Conservation (phyloP, 2,113 vertebrate species). For the Asarcornis scutulata region DNA sequence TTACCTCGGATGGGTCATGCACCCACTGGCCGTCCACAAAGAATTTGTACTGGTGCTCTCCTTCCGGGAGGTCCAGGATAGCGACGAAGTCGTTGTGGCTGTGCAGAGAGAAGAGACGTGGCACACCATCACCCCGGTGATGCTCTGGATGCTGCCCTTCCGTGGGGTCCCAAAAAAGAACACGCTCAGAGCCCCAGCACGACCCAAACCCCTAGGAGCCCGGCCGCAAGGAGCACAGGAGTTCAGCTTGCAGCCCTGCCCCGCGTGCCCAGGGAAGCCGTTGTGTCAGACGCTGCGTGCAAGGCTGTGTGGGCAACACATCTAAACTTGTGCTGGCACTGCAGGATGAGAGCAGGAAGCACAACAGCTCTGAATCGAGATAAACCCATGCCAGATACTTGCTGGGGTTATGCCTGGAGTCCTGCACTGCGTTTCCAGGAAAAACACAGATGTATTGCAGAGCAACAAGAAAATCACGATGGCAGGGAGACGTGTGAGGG, state of each 20-base stretch:
- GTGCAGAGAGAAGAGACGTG: constrained; percentile 8
- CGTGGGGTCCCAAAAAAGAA: not conserved
- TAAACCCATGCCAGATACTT: not conserved
- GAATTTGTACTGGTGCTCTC: constrained; percentile 98
- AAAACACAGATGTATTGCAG: not conserved
- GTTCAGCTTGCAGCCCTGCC: not conserved
- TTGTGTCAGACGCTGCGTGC: fast-evolving
- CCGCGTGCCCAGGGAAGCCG: fast-evolving
- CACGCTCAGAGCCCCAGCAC: not conserved
- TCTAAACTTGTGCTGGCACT: not conserved
- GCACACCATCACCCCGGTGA: not conserved
- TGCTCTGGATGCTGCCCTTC: not conserved
- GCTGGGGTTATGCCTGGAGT: not conserved
- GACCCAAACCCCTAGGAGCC: not conserved
- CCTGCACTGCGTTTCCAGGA: not conserved
- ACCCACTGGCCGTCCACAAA: constrained; percentile 99
- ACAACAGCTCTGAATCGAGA: not conserved
- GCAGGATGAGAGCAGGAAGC: not conserved
- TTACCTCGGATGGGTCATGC: constrained; percentile 94
- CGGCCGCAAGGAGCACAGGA: not conserved
- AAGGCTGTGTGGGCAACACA: fast-evolving
- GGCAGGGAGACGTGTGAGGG: not conserved
- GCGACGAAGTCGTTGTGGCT: constrained; percentile 99
- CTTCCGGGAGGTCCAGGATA: constrained; percentile 95
- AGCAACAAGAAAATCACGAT: not conserved